These are phyloP conservation scores for Eubasilissa splendida DNA, from an alignment of 2,888 invertebrate species.

Conservation along the genomic window DNA sequence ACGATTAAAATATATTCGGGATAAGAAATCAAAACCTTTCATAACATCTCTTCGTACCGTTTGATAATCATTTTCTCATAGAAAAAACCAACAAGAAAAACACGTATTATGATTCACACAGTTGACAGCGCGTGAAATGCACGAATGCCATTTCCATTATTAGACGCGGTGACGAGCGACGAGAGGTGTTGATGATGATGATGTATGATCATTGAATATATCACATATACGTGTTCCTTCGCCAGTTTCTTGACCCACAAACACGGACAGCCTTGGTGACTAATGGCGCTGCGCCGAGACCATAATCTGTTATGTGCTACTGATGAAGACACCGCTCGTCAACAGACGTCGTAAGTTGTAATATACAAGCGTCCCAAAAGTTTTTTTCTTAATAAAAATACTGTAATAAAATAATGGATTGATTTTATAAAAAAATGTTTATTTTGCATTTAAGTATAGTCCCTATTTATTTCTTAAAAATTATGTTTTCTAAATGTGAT, in stretches of 20 bases:
- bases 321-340: too few relatives aligned
- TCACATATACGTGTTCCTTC: background rate
- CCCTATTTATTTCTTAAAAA: too few relatives aligned
- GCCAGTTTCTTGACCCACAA: conserved; percentile 14
- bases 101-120: background rate
- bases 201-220: background rate
- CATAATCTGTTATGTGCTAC: background rate
- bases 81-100: background rate
- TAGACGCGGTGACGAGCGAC: background rate
- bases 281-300: conserved; percentile 2
- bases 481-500: too few relatives aligned
- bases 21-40: too few relatives aligned
- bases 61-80: background rate
- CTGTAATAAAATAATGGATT: too few relatives aligned
- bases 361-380: too few relatives aligned
- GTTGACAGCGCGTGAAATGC: background rate
- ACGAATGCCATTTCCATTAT: conserved; percentile 6
- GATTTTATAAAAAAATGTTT: too few relatives aligned
- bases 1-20: too few relatives aligned
- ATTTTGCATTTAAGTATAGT: too few relatives aligned
- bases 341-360: too few relatives aligned
- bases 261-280: conserved; percentile 8
- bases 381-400: too few relatives aligned
- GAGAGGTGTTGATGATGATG: background rate
- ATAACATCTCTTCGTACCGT: too few relatives aligned